A percentile compares a stretch with the other conserved stretches of the same genome.
phyloP scores from a whole-genome alignment of 2,797 vertebrate species.

The Poecilia velifera region DNA sequence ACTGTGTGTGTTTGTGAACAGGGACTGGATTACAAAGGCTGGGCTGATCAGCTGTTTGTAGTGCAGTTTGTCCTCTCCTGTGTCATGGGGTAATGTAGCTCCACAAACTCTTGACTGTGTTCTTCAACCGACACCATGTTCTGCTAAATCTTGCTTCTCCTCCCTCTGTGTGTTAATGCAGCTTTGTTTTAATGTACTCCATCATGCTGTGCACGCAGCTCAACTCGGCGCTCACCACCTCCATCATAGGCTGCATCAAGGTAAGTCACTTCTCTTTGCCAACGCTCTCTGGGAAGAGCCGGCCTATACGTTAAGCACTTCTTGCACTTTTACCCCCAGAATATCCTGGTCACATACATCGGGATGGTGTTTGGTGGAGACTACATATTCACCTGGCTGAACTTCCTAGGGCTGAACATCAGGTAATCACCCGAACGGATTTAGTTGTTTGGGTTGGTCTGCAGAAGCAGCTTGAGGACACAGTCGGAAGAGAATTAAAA shows the following conservation, averaged over 20 bases:
- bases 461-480: neutral
- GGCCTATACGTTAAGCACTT: constrained; percentile 2
- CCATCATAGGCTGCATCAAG: constrained; percentile 97
- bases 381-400: constrained; percentile 98
- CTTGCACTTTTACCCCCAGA: constrained; percentile 76
- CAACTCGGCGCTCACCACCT: constrained; percentile 97
- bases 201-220: constrained; percentile 94
- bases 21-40: constrained; percentile 87
- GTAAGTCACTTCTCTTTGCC: constrained; percentile 66
- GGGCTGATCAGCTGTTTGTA: constrained; percentile 87
- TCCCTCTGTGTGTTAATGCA: constrained; percentile 46
- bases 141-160: neutral
- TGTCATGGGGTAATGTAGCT: constrained; percentile 90
- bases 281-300: neutral
- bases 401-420: constrained; percentile 96
- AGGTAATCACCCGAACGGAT: constrained; percentile 78
- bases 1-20: constrained; percentile 30
- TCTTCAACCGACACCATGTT: neutral
- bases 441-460: neutral
- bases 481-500: neutral
- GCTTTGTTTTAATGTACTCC: constrained; percentile 96
- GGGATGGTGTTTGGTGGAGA: constrained; percentile 98
- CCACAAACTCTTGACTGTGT: neutral
- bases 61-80: constrained; percentile 92
- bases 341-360: constrained; percentile 95